A percentile compares a stretch with the other conserved stretches of the same genome.
Conservation (phyloP, 1,140 invertebrate genomes). For the Stegodyphus dumicola region DNA sequence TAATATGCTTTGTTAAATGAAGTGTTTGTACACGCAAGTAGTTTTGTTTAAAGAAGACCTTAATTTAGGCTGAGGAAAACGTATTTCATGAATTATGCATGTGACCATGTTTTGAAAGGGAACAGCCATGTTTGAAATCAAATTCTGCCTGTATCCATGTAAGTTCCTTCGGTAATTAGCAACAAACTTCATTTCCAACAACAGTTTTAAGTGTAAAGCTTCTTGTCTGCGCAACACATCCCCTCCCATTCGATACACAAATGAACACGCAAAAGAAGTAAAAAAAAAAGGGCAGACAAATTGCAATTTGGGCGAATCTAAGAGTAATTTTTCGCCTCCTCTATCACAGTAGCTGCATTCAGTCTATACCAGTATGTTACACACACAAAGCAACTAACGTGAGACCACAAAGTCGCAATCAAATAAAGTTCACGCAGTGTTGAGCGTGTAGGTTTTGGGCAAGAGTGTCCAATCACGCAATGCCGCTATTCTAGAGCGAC, state of each 20-base stretch:
- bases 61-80: too few relatives aligned
- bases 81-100: too few relatives aligned
- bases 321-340: not conserved
- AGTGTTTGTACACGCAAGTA: too few relatives aligned
- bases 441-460: slow-evolving; percentile 42
- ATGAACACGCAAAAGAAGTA: too few relatives aligned
- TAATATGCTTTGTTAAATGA: too few relatives aligned
- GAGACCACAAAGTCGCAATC: slow-evolving; percentile 27
- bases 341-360: not conserved
- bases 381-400: not conserved
- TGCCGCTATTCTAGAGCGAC: not conserved
- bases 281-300: not conserved
- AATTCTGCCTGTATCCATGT: not conserved
- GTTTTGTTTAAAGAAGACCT: too few relatives aligned
- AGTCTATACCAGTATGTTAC: not conserved
- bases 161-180: too few relatives aligned
- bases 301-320: not conserved
- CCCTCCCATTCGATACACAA: too few relatives aligned
- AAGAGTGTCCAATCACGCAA: slow-evolving; percentile 2
- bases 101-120: too few relatives aligned
- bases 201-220: not conserved
- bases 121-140: not conserved
- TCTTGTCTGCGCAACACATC: too few relatives aligned
- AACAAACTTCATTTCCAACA: too few relatives aligned
- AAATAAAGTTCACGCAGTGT: slow-evolving; percentile 46